A percentile compares a stretch with the other conserved stretches of the same genome.
Conservation (phyloP, 1,140 invertebrate genomes). For the Holotrichia oblita region DNA sequence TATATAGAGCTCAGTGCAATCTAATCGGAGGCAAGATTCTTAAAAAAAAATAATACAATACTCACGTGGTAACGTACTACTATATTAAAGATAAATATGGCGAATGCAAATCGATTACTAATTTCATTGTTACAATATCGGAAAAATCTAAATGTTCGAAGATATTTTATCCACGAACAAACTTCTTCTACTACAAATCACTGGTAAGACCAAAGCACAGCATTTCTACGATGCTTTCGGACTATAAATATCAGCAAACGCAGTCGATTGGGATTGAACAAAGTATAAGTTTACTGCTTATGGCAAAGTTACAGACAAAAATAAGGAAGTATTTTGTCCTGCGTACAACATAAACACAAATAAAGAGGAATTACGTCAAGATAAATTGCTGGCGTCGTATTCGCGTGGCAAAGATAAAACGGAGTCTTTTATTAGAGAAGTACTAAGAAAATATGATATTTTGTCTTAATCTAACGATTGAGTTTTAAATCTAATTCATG, state of each 20-base stretch:
- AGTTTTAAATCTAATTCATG: no score
- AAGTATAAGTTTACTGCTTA: constrained; percentile 12
- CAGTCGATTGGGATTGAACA: constrained; percentile 17
- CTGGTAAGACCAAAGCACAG: constrained; percentile 11
- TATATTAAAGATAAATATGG: neutral
- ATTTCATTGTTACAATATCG: neutral
- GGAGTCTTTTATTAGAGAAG: neutral
- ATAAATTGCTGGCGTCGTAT: neutral
- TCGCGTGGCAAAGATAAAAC: neutral
- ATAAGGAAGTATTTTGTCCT: constrained; percentile 15
- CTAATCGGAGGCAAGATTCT: no score
- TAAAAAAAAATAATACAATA: no score
- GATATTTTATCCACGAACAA: neutral
- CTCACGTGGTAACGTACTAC: no score
- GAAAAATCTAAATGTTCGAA: neutral
- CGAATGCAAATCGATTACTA: neutral
- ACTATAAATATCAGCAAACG: constrained; percentile 32
- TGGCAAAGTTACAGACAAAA: constrained; percentile 15
- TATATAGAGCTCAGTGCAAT: no score
- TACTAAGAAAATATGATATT: no score
- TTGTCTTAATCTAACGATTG: no score
- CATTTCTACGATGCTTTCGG: neutral
- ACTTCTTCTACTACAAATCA: constrained; percentile 23
- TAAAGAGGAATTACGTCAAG: constrained; percentile 12
- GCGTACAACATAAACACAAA: constrained; percentile 13